Conservation (phyloP, 1,140 invertebrate genomes). For the Acyrthosiphon pisum region DNA sequence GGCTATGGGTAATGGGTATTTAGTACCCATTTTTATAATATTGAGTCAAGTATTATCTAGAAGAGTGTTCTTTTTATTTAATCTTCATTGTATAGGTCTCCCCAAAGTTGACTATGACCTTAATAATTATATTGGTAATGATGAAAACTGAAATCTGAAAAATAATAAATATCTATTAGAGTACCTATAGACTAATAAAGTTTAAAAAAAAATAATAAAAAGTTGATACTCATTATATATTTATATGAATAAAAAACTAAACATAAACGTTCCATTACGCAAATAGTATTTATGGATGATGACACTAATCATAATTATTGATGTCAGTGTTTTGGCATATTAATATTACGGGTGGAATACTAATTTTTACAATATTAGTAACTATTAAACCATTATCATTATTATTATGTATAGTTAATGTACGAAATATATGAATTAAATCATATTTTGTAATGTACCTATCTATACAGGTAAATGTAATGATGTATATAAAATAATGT, state of each 20-base stretch:
- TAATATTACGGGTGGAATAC: not conserved
- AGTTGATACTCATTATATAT: not conserved
- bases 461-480: not conserved
- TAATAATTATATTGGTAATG: not conserved
- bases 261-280: rapidly evolving
- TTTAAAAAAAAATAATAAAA: not conserved
- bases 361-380: not conserved
- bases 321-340: not conserved
- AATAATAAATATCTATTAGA: not conserved
- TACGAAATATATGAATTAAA: not conserved
- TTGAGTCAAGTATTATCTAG: not conserved
- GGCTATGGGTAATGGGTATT: not conserved
- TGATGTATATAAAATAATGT: not conserved
- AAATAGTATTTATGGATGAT: not conserved
- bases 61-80: not conserved
- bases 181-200: too few relatives aligned
- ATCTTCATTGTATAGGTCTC: not conserved
- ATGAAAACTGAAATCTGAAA: not conserved
- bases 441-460: not conserved
- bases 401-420: not conserved
- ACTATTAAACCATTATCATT: not conserved
- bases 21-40: not conserved
- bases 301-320: not conserved
- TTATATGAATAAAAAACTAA: not conserved
- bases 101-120: not conserved